A percentile compares a stretch with the other conserved stretches of the same genome.
phyloP scores from a whole-genome alignment of 1,140 invertebrate genomes.

The Belonocnema kinseyi region DNA sequence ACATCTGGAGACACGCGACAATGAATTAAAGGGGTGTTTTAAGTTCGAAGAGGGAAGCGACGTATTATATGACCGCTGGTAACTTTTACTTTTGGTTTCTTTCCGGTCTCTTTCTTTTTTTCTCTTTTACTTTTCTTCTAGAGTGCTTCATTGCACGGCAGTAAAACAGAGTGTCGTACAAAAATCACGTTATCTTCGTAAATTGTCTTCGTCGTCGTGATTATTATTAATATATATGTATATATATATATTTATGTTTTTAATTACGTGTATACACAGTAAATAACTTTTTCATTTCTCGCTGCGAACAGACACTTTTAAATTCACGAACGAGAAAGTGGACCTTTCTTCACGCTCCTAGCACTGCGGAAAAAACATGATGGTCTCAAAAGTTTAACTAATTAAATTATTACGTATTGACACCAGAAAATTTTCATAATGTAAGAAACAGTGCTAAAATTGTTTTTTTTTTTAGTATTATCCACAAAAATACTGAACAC shows the following conservation, averaged over 20 bases:
- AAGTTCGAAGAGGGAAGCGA: constrained; percentile 37
- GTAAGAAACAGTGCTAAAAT: background rate
- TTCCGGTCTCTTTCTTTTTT: constrained; percentile 14
- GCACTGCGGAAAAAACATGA: background rate
- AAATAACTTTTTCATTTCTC: constrained; percentile 32
- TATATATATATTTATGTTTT: constrained; percentile 9
- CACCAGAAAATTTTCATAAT: background rate
- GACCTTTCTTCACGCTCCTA: constrained; percentile 1
- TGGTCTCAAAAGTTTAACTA: background rate
- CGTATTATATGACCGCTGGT: constrained; percentile 43
- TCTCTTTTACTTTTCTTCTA: constrained; percentile 19
- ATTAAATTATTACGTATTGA: constrained; percentile 23
- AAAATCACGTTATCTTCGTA: constrained; percentile 30
- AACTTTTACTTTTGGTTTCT: constrained; percentile 44
- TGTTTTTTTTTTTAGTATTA: background rate
- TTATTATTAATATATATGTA: background rate
- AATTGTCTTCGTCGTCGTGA: constrained; percentile 30
- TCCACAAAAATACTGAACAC: constrained; percentile 9
- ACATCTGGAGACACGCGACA: constrained; percentile 58
- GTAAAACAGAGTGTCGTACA: constrained; percentile 39
- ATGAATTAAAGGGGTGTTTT: constrained; percentile 45
- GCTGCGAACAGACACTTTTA: constrained; percentile 27
- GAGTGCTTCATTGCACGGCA: constrained; percentile 20
- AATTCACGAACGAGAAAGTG: constrained; percentile 13
- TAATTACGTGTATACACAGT: constrained; percentile 28